Evolutionary conservation across 2,888 invertebrate species (phyloP), one percentile per base, ranked within the genome.

Genomic region (Xestoiulus laeticollis): DNA sequence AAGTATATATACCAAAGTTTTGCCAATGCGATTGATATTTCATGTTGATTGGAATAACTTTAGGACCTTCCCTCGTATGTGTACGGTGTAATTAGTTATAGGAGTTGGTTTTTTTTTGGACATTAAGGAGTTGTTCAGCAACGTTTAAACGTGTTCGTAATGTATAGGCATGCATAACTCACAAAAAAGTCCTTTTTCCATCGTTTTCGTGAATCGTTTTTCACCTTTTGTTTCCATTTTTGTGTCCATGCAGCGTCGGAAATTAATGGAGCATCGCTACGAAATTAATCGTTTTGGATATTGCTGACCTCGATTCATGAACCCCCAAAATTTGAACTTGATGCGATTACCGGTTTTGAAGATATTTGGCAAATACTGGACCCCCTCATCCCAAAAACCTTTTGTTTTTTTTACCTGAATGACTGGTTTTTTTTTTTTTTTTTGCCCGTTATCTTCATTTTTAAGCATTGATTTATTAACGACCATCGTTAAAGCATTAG

Each of bases 221-320:
- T 19, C 53, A 19, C 6, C n/a, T 19, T 16, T 14, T 53, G 68
- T 68, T 22, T 22, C 22, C 22, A 8, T 68, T 68, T 68, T n/a
- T 8, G 68, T 22, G 68, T 68, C 8, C 8, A 22, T n/a, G n/a
- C n/a, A 59, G 59, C 59, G 1, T 59, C 59, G 5, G 68, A 26
- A 68, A 68, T 68, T 68, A 68, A 68, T 68, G 68, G 68, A 26
- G 22, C 22, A 68, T 68, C 26, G 8, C 22, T 1, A 68, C 68
- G 68, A 68, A 68, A 68, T 68, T 68, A 68, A 68, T 68, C 68
- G 68, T 10, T 22, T n/a, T 22, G n/a, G 68, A 68, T 68, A 68
- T 4, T 19, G 5, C n/a, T 59, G 59, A 19, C 59, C 59, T n/a
- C 59, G 59, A 59, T 59, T 14, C 22, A 8, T 68, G 22, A 22